Evolutionary conservation across 2,888 invertebrate genomes (phyloP).

Genomic region (Prosapia bicincta): DNA sequence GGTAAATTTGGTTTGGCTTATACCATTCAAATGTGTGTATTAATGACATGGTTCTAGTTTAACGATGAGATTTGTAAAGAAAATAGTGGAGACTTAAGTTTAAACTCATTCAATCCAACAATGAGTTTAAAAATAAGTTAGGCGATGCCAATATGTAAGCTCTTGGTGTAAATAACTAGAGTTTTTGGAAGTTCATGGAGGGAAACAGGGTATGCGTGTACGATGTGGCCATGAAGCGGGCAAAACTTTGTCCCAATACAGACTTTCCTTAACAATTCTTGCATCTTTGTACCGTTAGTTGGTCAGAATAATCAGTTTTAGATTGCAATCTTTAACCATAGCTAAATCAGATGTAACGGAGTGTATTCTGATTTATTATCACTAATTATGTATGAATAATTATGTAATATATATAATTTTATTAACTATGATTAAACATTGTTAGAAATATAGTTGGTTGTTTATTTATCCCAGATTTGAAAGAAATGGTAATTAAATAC

Average conservation of each 20-base stretch:
- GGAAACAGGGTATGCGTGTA: constrained; percentile 16
- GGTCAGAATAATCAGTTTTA: not conserved
- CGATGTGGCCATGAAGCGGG: no score
- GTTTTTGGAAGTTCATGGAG: not conserved
- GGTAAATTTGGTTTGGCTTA: no score
- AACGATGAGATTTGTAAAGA: no score
- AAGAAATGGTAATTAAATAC: no score
- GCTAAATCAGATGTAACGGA: not conserved
- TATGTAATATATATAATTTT: constrained; percentile 26
- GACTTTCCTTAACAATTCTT: not conserved
- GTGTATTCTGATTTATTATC: not conserved
- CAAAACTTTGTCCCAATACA: not conserved
- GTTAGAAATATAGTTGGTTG: constrained; percentile 16
- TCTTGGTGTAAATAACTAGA: not conserved
- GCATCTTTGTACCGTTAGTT: not conserved
- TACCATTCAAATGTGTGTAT: not conserved
- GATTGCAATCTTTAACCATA: not conserved
- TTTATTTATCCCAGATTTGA: not conserved
- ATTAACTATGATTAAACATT: constrained; percentile 24
- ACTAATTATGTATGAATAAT: not conserved
- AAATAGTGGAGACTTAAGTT: constrained; percentile 3
- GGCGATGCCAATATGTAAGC: not conserved
- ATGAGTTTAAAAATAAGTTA: constrained; percentile 11
- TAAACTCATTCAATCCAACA: constrained; percentile 21
- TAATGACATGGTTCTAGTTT: no score